A percentile compares a stretch with the other conserved stretches of the same genome.
Conservation (phyloP, 2,113 vertebrate genomes). For the Zootoca vivipara region DNA sequence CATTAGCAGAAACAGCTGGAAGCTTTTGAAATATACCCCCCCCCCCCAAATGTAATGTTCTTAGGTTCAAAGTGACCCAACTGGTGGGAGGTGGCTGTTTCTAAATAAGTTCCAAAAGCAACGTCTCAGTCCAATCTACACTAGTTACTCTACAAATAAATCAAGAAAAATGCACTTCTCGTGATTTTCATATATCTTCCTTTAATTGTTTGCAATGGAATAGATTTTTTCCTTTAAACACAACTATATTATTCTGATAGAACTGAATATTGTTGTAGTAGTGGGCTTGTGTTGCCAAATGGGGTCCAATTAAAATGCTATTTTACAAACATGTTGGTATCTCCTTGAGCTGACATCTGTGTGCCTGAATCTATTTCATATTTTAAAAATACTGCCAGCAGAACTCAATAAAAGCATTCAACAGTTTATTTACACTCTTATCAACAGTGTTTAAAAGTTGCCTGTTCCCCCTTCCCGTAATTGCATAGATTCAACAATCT, state of each 20-base stretch:
- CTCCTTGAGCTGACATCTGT: slow-evolving; percentile 54
- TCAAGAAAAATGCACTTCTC: slow-evolving; percentile 20
- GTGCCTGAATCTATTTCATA: slow-evolving; percentile 36
- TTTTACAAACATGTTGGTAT: slow-evolving; percentile 35
- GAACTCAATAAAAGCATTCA: slow-evolving; percentile 35
- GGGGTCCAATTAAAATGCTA: slow-evolving; percentile 18
- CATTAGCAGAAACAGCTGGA: slow-evolving; percentile 34
- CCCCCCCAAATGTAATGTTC: slow-evolving; percentile 29
- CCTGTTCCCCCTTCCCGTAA: not conserved
- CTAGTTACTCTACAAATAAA: slow-evolving; percentile 12
- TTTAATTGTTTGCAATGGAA: not conserved
- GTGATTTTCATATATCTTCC: slow-evolving; percentile 44
- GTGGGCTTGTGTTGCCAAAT: not conserved
- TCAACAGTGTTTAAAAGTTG: slow-evolving; percentile 40
- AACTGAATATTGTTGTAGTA: not conserved
- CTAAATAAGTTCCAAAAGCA: not conserved
- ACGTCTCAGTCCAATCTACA: not conserved
- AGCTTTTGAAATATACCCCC: slow-evolving; percentile 35
- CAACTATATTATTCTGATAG: not conserved
- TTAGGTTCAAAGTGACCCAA: slow-evolving; percentile 41
- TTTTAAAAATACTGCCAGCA: slow-evolving; percentile 52
- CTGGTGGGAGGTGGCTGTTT: slow-evolving; percentile 22
- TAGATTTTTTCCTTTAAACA: not conserved
- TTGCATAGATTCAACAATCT: not conserved
- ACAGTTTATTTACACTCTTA: slow-evolving; percentile 10